Conservation (phyloP, 2,113 vertebrate genomes). For the Plestiodon gilberti region DNA sequence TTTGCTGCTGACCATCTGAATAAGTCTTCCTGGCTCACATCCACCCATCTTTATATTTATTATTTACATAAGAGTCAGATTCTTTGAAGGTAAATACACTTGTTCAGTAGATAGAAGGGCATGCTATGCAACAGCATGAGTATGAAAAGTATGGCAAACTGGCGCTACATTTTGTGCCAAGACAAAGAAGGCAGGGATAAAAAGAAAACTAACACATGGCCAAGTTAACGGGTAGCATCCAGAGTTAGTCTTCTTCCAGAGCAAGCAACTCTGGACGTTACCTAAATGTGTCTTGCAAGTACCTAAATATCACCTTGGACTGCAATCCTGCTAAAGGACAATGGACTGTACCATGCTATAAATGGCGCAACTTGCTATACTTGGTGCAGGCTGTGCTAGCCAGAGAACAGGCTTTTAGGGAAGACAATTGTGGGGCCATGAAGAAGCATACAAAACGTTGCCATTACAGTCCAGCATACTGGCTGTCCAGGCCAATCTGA, state of each 20-base stretch:
- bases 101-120: neutral
- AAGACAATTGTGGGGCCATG: too few relatives aligned
- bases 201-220: conserved; percentile 11
- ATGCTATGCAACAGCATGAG: conserved; percentile 42
- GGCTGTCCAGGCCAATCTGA: neutral
- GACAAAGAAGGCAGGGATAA: accelerated
- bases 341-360: accelerated
- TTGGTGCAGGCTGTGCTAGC: neutral
- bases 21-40: conserved; percentile 25
- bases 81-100: conserved; percentile 30
- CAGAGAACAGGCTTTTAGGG: neutral
- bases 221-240: neutral
- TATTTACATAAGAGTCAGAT: conserved; percentile 24
- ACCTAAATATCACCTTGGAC: accelerated
- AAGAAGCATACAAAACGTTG: neutral
- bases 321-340: neutral
- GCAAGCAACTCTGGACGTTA: too few relatives aligned
- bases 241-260: neutral
- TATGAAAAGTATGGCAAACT: neutral
- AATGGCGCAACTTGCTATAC: neutral
- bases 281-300: too few relatives aligned
- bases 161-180: conserved; percentile 45
- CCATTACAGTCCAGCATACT: too few relatives aligned
- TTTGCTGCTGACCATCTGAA: conserved; percentile 1
- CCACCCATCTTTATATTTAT: conserved; percentile 31